Conservation (phyloP, 1,140 invertebrate species). For the Mycetomoellerius zeteki region DNA sequence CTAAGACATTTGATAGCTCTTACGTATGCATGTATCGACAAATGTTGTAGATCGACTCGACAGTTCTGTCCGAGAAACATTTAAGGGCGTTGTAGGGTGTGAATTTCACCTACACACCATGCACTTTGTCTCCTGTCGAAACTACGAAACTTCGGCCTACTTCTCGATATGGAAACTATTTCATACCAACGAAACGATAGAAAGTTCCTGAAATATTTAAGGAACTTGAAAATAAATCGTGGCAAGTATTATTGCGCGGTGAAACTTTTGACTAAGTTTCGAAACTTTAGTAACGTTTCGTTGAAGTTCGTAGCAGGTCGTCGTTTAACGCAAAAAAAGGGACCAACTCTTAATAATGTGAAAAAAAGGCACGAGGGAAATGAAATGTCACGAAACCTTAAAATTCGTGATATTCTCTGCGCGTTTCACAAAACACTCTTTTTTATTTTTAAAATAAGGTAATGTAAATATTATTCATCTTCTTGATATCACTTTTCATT, state of each 20-base stretch:
- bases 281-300: slow-evolving; percentile 46
- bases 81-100: slow-evolving; percentile 19
- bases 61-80: background rate
- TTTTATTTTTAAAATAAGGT: background rate
- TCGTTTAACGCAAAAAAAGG: slow-evolving; percentile 48
- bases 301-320: slow-evolving; percentile 34
- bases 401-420: slow-evolving; percentile 23
- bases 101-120: slow-evolving; percentile 44
- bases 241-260: slow-evolving; percentile 59
- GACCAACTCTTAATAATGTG: slow-evolving; percentile 27
- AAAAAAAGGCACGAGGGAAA: slow-evolving; percentile 34
- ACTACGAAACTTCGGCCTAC: slow-evolving; percentile 42
- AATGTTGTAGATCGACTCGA: background rate
- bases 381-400: slow-evolving; percentile 35
- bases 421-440: background rate
- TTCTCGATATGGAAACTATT: slow-evolving; percentile 59
- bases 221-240: slow-evolving; percentile 63
- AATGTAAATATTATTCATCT: background rate
- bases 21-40: slow-evolving; percentile 12
- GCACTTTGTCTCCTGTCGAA: slow-evolving; percentile 59
- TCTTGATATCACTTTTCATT: background rate
- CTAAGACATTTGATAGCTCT: background rate
- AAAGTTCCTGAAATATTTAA: slow-evolving; percentile 64
- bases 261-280: slow-evolving; percentile 41
- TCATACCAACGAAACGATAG: slow-evolving; percentile 55